These are phyloP conservation scores for Bombus difficillimus DNA, from an alignment of 1,140 invertebrate species.

Conservation along the genomic window DNA sequence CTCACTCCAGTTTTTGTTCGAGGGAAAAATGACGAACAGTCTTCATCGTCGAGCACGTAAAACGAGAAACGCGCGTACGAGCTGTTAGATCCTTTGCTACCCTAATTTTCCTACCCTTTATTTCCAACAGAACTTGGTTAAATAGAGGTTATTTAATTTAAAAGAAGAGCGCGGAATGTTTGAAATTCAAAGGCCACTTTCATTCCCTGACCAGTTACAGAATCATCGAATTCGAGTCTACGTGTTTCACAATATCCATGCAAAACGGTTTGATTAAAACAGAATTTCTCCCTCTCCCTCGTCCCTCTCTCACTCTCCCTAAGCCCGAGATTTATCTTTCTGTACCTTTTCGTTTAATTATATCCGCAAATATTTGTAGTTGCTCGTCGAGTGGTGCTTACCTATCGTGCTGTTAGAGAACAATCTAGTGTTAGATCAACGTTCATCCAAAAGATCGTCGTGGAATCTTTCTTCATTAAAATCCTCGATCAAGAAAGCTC, in stretches of 20 bases:
- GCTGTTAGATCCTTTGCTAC: not conserved
- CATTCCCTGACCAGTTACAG: no score
- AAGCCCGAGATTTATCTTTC: not conserved
- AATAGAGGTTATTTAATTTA: not conserved
- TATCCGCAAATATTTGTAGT: no score
- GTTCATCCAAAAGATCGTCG: not conserved
- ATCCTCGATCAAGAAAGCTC: not conserved
- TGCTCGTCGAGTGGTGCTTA: not conserved
- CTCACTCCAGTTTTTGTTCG: not conserved
- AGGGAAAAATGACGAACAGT: constrained; percentile 8
- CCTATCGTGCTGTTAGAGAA: not conserved
- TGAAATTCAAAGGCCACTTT: not conserved
- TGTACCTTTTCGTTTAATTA: not conserved
- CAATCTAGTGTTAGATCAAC: not conserved
- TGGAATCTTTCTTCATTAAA: not conserved
- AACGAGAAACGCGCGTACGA: not conserved
- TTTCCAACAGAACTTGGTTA: constrained; percentile 6
- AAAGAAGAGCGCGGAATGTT: not conserved
- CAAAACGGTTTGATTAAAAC: not conserved
- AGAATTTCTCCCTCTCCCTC: not conserved
- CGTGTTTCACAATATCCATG: not conserved
- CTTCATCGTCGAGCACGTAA: not conserved
- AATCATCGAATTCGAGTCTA: not conserved
- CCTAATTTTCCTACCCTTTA: not conserved
- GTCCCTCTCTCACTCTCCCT: rapidly evolving